phyloP scores from a whole-genome alignment of 1,140 invertebrate species.

The Drosophila triauraria region DNA sequence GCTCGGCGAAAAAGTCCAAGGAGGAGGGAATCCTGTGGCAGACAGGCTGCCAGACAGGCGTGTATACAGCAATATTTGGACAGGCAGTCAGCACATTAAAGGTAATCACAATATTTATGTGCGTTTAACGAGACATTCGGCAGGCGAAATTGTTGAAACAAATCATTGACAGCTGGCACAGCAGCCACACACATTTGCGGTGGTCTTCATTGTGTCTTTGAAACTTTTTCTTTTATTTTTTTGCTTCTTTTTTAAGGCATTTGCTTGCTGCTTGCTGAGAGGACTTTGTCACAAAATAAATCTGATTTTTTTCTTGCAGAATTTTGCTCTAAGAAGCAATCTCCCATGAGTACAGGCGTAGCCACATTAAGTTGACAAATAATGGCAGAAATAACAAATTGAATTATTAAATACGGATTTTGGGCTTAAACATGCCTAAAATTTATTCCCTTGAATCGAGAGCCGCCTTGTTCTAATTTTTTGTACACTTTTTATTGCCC shows the following conservation, averaged over 20 bases:
- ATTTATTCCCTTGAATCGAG: conserved; percentile 1
- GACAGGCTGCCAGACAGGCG: conserved; percentile 41
- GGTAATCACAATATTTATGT: conserved; percentile 81
- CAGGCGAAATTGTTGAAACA: conserved; percentile 73
- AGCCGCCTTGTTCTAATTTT: conserved; percentile 4
- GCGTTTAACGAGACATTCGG: conserved; percentile 72
- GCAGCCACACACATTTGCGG: conserved; percentile 55
- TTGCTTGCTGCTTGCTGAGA: conserved; percentile 10
- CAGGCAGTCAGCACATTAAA: conserved; percentile 70
- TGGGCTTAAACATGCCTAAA: not conserved
- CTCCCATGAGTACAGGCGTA: conserved; percentile 13
- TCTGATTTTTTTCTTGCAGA: conserved; percentile 3
- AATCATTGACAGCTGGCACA: conserved; percentile 77
- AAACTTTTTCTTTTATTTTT: conserved; percentile 20
- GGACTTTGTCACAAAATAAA: conserved; percentile 17
- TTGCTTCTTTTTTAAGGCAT: conserved; percentile 21
- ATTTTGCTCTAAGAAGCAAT: conserved; percentile 3
- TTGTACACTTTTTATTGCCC: conserved; percentile 13
- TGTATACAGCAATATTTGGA: conserved; percentile 26
- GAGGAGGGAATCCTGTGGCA: conserved; percentile 32
- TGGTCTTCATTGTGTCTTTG: conserved; percentile 42
- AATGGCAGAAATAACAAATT: conserved; percentile 42
- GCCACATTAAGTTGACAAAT: conserved; percentile 50
- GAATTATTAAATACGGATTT: conserved; percentile 37
- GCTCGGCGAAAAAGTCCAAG: conserved; percentile 43